phyloP scores from a whole-genome alignment of 2,113 vertebrate genomes.

The Gymnogyps californianus region DNA sequence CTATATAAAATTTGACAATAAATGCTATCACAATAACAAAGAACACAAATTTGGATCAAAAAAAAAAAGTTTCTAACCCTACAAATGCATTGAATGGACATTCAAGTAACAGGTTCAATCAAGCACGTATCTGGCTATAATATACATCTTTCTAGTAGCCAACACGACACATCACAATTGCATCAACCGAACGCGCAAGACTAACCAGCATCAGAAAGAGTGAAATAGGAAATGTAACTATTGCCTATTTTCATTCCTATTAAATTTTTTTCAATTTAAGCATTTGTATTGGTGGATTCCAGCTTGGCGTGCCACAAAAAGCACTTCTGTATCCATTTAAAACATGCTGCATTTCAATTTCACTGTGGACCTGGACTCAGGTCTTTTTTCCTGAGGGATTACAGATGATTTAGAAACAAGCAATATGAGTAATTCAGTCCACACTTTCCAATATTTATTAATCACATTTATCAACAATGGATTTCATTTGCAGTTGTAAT shows the following conservation, averaged over 20 bases:
- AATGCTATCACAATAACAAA: background rate
- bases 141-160: background rate
- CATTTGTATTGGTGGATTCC: background rate
- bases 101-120: background rate
- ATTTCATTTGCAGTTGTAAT: background rate
- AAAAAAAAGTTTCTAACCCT: background rate
- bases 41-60: background rate
- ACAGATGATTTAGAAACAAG: background rate
- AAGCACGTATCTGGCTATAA: background rate
- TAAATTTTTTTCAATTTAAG: background rate
- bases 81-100: background rate
- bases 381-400: background rate
- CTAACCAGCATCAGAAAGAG: background rate
- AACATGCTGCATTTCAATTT: background rate
- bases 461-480: background rate
- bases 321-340: background rate
- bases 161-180: background rate
- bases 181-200: background rate
- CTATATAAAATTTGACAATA: background rate
- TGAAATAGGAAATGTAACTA: background rate
- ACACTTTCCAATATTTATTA: background rate
- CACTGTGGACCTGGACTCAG: background rate
- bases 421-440: background rate
- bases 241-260: background rate
- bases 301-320: background rate